phyloP scores from a whole-genome alignment of 2,797 vertebrate species.

The Choloepus didactylus region DNA sequence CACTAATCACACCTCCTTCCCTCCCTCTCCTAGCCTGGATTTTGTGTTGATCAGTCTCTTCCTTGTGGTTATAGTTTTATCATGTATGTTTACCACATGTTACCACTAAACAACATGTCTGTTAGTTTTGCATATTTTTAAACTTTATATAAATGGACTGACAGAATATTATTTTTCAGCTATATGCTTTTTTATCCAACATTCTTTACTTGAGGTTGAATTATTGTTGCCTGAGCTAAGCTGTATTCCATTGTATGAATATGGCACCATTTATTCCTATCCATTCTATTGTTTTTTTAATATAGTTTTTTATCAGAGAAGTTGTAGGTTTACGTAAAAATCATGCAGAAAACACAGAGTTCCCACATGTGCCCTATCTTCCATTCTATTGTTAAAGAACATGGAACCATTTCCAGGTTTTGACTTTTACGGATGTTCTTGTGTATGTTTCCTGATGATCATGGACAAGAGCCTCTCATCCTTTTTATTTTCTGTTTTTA shows the following conservation, averaged over 20 bases:
- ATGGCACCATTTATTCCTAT: not conserved
- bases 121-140: not conserved
- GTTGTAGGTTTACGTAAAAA: too few relatives aligned
- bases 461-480: not conserved
- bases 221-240: not conserved
- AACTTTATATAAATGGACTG: not conserved
- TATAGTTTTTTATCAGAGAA: too few relatives aligned
- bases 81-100: not conserved
- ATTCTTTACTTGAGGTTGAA: not conserved
- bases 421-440: not conserved
- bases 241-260: not conserved
- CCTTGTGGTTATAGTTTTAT: constrained; percentile 21
- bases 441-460: not conserved
- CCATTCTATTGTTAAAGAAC: not conserved
- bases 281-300: not conserved
- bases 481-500: constrained; percentile 20
- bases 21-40: not conserved
- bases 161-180: not conserved
- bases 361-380: not conserved
- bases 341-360: too few relatives aligned
- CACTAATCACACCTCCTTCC: not conserved
- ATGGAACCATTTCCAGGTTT: not conserved
- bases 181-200: not conserved
- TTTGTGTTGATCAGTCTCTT: not conserved
- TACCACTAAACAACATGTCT: not conserved